Evolutionary conservation across 1,140 invertebrate genomes (phyloP).

Genomic region (Trachelipus rathkii): DNA sequence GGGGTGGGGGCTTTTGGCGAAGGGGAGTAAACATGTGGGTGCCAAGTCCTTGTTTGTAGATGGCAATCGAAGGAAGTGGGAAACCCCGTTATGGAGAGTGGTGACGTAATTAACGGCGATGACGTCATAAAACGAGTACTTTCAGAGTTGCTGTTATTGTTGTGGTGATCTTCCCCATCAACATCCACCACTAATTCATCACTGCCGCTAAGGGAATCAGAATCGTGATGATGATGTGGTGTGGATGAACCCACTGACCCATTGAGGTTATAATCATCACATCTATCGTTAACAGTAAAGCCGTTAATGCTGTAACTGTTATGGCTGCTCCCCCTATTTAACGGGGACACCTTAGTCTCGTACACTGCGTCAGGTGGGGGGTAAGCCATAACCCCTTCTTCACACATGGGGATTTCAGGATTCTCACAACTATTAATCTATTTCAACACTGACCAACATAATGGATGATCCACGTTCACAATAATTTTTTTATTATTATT

Average conservation of each 20-base stretch:
- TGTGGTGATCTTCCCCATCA: neutral
- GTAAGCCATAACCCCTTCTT: no score
- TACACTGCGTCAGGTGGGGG: no score
- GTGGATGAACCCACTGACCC: neutral
- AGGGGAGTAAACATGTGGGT: constrained; percentile 28
- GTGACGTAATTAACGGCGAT: neutral
- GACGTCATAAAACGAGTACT: neutral
- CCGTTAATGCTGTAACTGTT: neutral
- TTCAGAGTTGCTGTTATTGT: neutral
- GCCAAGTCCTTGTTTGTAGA: constrained; percentile 20
- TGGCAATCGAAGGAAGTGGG: neutral
- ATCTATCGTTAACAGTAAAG: neutral
- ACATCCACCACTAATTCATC: neutral
- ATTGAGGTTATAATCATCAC: neutral
- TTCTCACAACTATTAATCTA: no score
- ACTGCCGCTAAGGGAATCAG: neutral
- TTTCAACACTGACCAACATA: no score
- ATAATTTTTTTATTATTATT: neutral
- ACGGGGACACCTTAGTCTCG: no score
- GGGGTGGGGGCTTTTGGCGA: constrained; percentile 32
- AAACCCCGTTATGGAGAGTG: neutral
- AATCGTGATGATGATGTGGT: neutral
- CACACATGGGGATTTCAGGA: no score
- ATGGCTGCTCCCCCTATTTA: no score
- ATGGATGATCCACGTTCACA: no score